Evolutionary conservation across 2,888 invertebrate genomes (phyloP).

Genomic region (Athripsodes cinereus): DNA sequence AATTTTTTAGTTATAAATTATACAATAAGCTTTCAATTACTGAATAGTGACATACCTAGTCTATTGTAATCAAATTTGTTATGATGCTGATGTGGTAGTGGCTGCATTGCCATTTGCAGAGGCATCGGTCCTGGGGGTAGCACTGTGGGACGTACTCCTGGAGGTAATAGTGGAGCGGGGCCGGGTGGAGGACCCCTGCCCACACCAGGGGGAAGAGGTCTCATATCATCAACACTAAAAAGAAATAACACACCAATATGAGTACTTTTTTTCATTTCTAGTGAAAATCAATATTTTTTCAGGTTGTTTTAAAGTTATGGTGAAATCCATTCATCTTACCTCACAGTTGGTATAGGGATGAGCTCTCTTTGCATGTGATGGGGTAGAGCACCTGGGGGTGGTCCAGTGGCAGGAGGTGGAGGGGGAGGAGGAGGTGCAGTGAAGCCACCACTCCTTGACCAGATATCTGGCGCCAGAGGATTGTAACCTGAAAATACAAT

Average conservation of each 20-base stretch:
- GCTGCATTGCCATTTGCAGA: background rate
- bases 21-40: constrained; percentile 29
- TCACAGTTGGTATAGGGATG: constrained; percentile 69
- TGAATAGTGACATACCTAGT: constrained; percentile 61
- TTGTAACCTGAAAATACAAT: constrained; percentile 49
- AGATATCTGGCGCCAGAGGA: constrained; percentile 70
- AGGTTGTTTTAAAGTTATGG: background rate
- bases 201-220: constrained; percentile 5
- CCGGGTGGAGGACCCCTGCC: constrained; percentile 28
- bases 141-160: constrained; percentile 3
- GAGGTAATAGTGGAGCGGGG: constrained; percentile 32
- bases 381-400: background rate
- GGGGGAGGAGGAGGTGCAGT: constrained; percentile 27
- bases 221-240: constrained; percentile 10
- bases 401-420: constrained; percentile 28
- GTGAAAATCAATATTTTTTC: background rate
- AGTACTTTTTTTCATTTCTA: background rate
- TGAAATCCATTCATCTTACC: constrained; percentile 31
- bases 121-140: background rate
- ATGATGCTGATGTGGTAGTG: background rate
- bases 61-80: constrained; percentile 66
- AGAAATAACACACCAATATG: background rate
- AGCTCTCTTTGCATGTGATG: constrained; percentile 53
- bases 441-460: constrained; percentile 36
- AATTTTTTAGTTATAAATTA: background rate